Conservation (phyloP, 2,113 vertebrate species). For the Ophthalmolycus amberensis region DNA sequence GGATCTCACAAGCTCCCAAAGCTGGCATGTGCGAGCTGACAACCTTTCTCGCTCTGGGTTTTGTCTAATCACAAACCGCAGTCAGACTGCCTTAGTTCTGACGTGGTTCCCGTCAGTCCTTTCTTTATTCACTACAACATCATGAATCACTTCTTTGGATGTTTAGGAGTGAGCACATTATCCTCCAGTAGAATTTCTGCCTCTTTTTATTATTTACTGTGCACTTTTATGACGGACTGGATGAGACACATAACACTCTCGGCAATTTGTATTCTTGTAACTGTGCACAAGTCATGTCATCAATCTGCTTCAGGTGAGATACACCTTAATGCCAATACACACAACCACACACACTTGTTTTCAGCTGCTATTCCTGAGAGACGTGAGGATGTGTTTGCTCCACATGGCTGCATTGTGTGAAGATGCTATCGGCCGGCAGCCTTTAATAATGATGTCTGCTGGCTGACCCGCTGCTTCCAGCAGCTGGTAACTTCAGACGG, state of each 20-base stretch:
- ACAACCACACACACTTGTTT: conserved; percentile 26
- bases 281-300: conserved; percentile 8
- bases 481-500: conserved; percentile 74
- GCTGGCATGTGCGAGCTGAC: conserved; percentile 47
- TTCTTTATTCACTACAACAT: conserved; percentile 11
- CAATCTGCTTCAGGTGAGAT: conserved; percentile 10
- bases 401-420: conserved; percentile 54
- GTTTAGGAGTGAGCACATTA: neutral
- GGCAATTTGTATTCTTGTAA: neutral
- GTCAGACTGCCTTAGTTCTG: neutral
- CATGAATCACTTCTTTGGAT: neutral
- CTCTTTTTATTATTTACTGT: neutral
- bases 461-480: conserved; percentile 70
- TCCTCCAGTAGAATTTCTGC: neutral
- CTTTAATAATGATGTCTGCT: conserved; percentile 67
- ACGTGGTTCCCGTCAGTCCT: neutral
- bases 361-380: conserved; percentile 1
- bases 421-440: conserved; percentile 49
- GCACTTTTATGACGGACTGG: neutral
- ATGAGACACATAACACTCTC: neutral
- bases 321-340: neutral
- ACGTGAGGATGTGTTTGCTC: conserved; percentile 29
- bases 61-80: conserved; percentile 26
- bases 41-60: conserved; percentile 9
- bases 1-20: conserved; percentile 52